Conservation (phyloP, 92 coral and sea anemone species). For the Porites lobata region DNA sequence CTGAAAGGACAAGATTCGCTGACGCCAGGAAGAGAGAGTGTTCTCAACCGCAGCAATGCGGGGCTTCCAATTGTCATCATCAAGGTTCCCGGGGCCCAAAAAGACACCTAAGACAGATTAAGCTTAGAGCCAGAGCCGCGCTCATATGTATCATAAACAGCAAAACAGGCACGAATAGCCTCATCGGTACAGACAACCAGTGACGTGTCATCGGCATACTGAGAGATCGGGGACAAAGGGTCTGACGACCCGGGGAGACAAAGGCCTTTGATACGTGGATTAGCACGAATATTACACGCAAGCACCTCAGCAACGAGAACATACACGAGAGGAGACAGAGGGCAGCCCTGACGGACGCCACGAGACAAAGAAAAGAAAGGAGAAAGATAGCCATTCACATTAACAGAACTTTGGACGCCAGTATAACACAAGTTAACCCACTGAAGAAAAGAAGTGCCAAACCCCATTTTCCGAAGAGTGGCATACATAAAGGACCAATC, state of each 20-base stretch:
- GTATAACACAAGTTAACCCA: too few relatives aligned
- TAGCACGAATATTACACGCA: slow-evolving; percentile 44
- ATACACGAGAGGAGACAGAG: slow-evolving; percentile 61
- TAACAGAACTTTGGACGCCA: not conserved
- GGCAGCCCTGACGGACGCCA: slow-evolving; percentile 55
- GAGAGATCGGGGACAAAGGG: slow-evolving; percentile 35
- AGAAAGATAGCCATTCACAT: slow-evolving; percentile 52
- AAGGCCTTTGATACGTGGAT: slow-evolving; percentile 43
- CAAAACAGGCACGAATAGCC: slow-evolving; percentile 32
- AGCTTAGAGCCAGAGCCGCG: slow-evolving; percentile 68
- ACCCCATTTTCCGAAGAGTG: slow-evolving; percentile 28
- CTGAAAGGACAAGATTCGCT: slow-evolving; percentile 6
- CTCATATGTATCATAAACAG: slow-evolving; percentile 39
- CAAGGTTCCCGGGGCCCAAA: slow-evolving; percentile 28
- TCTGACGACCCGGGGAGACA: slow-evolving; percentile 31
- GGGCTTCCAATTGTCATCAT: slow-evolving; percentile 43
- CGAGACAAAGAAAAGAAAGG: slow-evolving; percentile 10
- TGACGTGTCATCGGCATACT: slow-evolving; percentile 76
- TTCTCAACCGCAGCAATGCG: slow-evolving; percentile 11
- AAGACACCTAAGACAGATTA: slow-evolving; percentile 52
- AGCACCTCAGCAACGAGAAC: slow-evolving; percentile 54
- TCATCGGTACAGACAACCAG: slow-evolving; percentile 37
- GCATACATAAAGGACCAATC: slow-evolving; percentile 44
- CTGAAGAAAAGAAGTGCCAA: slow-evolving; percentile 37
- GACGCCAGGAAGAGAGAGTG: slow-evolving; percentile 35